phyloP scores from a whole-genome alignment of 1,140 invertebrate species.

The Tetraneura akinire region DNA sequence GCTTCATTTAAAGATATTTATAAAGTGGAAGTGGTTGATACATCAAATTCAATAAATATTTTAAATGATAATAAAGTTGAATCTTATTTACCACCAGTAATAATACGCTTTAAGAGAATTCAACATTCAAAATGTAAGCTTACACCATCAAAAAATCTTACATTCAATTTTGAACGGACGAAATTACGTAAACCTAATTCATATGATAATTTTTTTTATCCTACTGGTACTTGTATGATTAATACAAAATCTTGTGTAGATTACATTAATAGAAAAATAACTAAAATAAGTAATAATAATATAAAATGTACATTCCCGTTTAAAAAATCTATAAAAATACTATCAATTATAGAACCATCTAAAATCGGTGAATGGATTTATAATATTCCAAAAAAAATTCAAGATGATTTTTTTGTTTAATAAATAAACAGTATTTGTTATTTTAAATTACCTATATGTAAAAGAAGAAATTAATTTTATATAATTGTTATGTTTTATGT shows the following conservation, averaged over 20 bases:
- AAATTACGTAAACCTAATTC: background rate
- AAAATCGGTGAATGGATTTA: slow-evolving; percentile 37
- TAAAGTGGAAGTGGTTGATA: slow-evolving; percentile 21
- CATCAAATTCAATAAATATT: slow-evolving; percentile 1
- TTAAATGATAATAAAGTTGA: background rate
- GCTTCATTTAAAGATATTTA: slow-evolving; percentile 19
- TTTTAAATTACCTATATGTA: no score
- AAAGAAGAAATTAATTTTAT: no score
- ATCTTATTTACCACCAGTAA: slow-evolving; percentile 20
- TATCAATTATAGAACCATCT: slow-evolving; percentile 3
- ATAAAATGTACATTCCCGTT: background rate
- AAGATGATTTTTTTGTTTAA: slow-evolving; percentile 29
- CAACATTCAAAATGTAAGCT: background rate
- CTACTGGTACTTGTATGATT: background rate
- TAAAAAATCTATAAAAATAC: background rate
- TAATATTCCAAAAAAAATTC: slow-evolving; percentile 30
- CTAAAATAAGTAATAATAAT: background rate
- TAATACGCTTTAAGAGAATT: slow-evolving; percentile 35
- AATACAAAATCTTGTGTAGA: background rate
- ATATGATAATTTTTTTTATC: background rate
- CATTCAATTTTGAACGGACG: slow-evolving; percentile 27
- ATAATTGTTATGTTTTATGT: no score
- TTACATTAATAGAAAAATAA: background rate
- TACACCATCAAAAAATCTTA: background rate
- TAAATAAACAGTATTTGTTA: background rate